Base-by-base conservation (phyloP, 1,140 invertebrate genomes). In the Fopius arisanus region DNA sequence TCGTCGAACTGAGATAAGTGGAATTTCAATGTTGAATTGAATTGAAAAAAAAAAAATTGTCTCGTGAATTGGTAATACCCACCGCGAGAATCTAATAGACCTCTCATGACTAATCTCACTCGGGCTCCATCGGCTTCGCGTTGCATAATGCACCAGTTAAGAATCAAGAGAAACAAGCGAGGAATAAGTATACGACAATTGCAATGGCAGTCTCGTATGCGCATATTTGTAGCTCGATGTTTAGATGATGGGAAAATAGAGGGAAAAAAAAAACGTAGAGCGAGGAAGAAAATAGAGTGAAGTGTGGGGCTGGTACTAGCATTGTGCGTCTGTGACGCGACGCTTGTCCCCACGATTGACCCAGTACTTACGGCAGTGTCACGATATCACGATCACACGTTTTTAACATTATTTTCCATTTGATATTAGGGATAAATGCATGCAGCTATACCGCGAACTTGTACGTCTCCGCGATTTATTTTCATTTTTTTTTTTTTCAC, bases 181-280 rank as follows among this genome's bases (percentile, higher is more conserved):
- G 23, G 14, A n/a, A 68, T 68, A 63, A 33, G 21, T 26, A 3
- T 65, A 23, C 10, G 51, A 62, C 48, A 59, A 37, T 33, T n/a
- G 6, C 6, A 33, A 79, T 67, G 33, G 75, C 23, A 73, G 67
- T 21, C 54, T 48, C 23, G 54, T 59, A 59, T 59, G 54, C 54
- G 54, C 54, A 59, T 21, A 59, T n/a, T n/a, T n/a, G n/a, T n/a
- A n/a, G n/a, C 23, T 26, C 23, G 43, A 59, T 59, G 16, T 26
- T 59, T 21, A 6, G 26, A 59, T 26, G 19, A 23, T 59, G 9
- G 19, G 14, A 21, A 16, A 16, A 51, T 16, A 59, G 19, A 54
- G 51, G n/a, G n/a, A n/a, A n/a, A 59, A 26, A 59, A 59, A 26
- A 2, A 48, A 59, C 54, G 10, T 12, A 4, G 1, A 59, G 10